Conservation (phyloP, 2,113 vertebrate genomes). For the Delphinus delphis region DNA sequence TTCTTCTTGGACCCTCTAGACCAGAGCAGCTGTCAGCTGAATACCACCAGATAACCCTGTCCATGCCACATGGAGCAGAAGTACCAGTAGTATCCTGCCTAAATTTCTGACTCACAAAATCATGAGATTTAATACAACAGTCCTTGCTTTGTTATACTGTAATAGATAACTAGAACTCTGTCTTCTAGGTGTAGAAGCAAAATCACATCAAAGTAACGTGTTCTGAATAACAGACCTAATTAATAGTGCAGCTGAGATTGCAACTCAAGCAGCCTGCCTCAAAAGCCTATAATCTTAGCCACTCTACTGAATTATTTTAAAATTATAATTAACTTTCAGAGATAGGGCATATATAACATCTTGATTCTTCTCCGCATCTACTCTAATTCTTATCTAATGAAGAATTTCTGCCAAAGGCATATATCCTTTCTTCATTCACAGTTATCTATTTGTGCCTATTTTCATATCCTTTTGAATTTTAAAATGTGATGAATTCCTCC, state of each 20-base stretch:
- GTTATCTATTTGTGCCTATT: constrained; percentile 36
- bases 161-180: background rate
- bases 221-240: constrained; percentile 5
- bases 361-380: constrained; percentile 49
- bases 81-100: background rate
- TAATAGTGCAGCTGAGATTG: constrained; percentile 22
- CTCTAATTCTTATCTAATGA: constrained; percentile 66
- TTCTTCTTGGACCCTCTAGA: background rate
- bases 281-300: constrained; percentile 48
- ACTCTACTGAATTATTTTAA: constrained; percentile 52
- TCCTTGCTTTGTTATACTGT: background rate
- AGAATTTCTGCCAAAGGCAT: constrained; percentile 40
- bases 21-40: background rate
- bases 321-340: constrained; percentile 64
- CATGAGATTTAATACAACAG: background rate
- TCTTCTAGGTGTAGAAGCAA: background rate
- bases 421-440: background rate
- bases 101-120: background rate
- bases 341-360: constrained; percentile 11
- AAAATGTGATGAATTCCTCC: constrained; percentile 53
- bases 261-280: background rate
- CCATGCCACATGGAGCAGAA: background rate
- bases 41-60: background rate
- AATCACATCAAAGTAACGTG: background rate
- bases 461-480: constrained; percentile 52